Conservation (phyloP, 2,797 vertebrate species). For the Rhinoraja longicauda region DNA sequence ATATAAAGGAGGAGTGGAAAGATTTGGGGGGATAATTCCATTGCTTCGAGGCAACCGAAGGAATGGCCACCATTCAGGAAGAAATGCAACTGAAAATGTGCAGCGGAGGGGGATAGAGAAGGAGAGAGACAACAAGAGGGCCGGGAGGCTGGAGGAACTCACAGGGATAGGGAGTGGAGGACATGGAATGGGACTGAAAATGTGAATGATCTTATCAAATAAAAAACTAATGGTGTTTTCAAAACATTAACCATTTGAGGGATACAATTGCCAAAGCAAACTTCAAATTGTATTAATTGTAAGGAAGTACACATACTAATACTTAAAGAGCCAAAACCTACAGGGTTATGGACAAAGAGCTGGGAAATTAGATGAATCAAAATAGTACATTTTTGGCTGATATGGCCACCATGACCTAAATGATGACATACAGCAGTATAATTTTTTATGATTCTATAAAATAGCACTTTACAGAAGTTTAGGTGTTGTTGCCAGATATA, state of each 20-base stretch:
- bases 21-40: not conserved
- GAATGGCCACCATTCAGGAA: too few relatives aligned
- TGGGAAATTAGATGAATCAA: not conserved
- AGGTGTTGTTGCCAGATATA: not conserved
- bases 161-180: not conserved
- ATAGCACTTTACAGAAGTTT: not conserved
- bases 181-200: not conserved
- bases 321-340: too few relatives aligned
- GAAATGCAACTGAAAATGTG: not conserved
- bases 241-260: not conserved
- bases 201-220: not conserved
- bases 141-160: not conserved
- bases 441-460: too few relatives aligned
- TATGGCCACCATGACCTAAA: not conserved
- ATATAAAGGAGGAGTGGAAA: too few relatives aligned
- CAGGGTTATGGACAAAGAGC: not conserved
- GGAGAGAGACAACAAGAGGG: not conserved
- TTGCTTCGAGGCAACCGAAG: not conserved
- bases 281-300: constrained; percentile 5
- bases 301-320: not conserved
- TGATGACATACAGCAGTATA: not conserved
- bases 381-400: not conserved
- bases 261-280: not conserved
- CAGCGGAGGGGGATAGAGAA: not conserved
- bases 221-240: not conserved